Evolutionary conservation across 1,140 invertebrate genomes (phyloP).

Genomic region (Sogatella furcifera): DNA sequence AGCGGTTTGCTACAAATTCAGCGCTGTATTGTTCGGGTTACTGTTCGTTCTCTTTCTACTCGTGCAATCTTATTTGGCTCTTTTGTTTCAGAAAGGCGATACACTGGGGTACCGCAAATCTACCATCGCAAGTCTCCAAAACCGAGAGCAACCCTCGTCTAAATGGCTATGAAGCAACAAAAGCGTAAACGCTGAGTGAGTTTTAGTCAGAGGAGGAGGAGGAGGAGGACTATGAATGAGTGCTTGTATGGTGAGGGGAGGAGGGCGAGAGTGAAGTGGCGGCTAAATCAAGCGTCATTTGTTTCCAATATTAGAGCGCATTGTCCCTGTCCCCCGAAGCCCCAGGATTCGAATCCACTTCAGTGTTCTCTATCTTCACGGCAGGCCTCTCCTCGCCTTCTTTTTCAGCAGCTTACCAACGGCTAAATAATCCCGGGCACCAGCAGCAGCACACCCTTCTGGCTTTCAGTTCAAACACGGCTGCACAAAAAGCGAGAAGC

Average conservation of each 20-base stretch:
- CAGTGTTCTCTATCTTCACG: background rate
- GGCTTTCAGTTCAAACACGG: background rate
- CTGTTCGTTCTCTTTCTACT: background rate
- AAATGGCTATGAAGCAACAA: background rate
- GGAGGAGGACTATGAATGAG: no score
- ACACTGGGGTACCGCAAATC: background rate
- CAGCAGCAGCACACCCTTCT: background rate
- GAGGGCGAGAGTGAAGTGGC: background rate
- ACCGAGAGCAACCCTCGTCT: no score
- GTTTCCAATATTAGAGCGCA: background rate
- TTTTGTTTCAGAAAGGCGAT: background rate
- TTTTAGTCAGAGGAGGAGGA: no score
- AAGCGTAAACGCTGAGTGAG: background rate
- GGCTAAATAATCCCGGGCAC: background rate
- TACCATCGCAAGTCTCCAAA: no score
- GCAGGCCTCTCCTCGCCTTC: background rate
- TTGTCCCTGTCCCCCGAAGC: background rate
- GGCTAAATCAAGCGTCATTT: background rate
- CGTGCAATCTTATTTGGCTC: slow-evolving; percentile 1
- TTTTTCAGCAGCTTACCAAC: background rate
- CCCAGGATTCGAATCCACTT: background rate
- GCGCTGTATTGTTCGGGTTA: background rate
- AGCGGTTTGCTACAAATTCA: no score
- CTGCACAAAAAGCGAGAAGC: no score
- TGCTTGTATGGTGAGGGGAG: background rate